Base-by-base conservation (phyloP, 2,797 vertebrate species). In the Characodon lateralis region DNA sequence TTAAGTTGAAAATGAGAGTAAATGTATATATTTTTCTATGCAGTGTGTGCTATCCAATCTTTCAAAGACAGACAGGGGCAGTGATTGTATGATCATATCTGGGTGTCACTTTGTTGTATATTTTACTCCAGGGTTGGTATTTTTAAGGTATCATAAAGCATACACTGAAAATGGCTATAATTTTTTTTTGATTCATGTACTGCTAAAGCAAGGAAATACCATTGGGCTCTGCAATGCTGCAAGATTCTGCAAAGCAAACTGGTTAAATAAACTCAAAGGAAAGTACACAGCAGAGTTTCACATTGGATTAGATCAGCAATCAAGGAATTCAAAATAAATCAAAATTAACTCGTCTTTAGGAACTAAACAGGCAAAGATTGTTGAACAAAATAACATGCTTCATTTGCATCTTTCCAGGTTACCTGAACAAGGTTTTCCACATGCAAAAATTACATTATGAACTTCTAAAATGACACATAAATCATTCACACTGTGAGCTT, bases 381-480 rank as follows among this genome's bases (percentile, higher is more conserved):
- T 24, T 78, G 70, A 31, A 73, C 51, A 69, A 61, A 31, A 48
- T 50, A 75, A 20, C 65, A 39, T 69, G 12, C 63, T 43, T 35
- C 2, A 61, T 65, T 48, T 51, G 50, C 48, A 76, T 70, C 78
- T 80, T 78, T 78, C 55, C 59, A 85, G 84, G 74, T 89, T 84
- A 88, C 84, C 58, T 79, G 72, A 85, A 88, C 79, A 85, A 78
- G 76, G 43, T 77, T 72, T 69, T 83, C 78, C 72, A 80, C 74
- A 78, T 68, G 78, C 61, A 73, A 87, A 90, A 90, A 89, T 87
- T 87, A 86, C 80, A 85, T 87, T 86, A 90, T 88, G 85, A 93
- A 90, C 86, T 90, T 89, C 90, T 89, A 93, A 92, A 93, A 90
- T 93, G 90, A 93, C 86, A 82, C 82, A 94, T 95, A 78, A 95